Evolutionary conservation across 1,140 invertebrate species (phyloP).

Genomic region (Catajapyx aquilonaris): DNA sequence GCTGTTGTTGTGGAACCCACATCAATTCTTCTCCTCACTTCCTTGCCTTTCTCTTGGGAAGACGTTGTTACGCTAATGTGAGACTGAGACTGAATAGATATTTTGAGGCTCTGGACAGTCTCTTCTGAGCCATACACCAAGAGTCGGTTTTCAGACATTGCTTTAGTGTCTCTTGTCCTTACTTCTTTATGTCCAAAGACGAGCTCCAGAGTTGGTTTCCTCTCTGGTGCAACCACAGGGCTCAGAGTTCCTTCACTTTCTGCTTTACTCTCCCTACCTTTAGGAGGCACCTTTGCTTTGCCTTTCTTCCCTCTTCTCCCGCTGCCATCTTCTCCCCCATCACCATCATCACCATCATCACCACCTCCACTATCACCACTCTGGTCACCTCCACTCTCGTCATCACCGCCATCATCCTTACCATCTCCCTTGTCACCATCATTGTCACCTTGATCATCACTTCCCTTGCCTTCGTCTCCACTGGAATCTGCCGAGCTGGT

Average conservation of each 20-base stretch:
- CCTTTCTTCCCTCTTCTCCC: too few relatives aligned
- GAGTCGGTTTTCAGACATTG: constrained; percentile 24
- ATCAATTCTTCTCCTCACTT: constrained; percentile 22
- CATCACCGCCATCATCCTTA: background rate
- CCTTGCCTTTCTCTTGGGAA: constrained; percentile 16
- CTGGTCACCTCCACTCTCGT: too few relatives aligned
- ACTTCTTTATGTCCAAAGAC: constrained; percentile 28
- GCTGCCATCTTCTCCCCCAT: too few relatives aligned
- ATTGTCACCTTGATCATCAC: background rate
- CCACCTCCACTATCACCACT: too few relatives aligned
- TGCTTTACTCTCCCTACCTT: too few relatives aligned
- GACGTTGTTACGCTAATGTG: constrained; percentile 25
- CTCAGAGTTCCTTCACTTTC: too few relatives aligned
- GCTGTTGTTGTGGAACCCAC: constrained; percentile 20
- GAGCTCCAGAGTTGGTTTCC: constrained; percentile 22
- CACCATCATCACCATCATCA: too few relatives aligned
- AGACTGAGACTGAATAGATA: constrained; percentile 27
- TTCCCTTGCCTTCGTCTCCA: constrained; percentile 1
- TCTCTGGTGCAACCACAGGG: too few relatives aligned
- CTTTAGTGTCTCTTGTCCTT: constrained; percentile 23
- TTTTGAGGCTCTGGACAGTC: constrained; percentile 19
- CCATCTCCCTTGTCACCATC: constrained; percentile 5
- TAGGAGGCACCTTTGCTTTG: too few relatives aligned
- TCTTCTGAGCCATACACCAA: constrained; percentile 24
- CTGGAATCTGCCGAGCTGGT: constrained; percentile 1